Conservation (phyloP, 2,797 vertebrate genomes). For the Schizothorax lantsangensis region DNA sequence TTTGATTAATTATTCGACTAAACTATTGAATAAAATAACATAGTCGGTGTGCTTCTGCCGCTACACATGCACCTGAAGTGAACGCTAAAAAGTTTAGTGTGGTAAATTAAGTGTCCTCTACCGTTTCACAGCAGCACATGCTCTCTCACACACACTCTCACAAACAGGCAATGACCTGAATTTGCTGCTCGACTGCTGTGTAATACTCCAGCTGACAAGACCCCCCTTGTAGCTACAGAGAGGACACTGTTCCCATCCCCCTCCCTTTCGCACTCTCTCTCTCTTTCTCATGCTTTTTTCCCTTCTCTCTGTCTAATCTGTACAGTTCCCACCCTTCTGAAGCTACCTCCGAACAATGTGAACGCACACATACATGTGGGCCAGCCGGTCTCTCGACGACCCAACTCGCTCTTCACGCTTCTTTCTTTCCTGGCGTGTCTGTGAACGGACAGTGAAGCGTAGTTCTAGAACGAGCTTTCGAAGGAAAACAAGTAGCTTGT, state of each 20-base stretch:
- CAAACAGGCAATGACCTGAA: constrained; percentile 56
- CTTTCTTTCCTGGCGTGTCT: constrained; percentile 37
- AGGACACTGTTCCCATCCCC: constrained; percentile 43
- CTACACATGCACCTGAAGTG: background rate
- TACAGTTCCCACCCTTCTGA: constrained; percentile 55
- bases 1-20: constrained; percentile 10
- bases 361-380: constrained; percentile 1
- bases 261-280: constrained; percentile 58
- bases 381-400: constrained; percentile 36
- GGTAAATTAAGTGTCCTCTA: constrained; percentile 15
- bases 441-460: constrained; percentile 44
- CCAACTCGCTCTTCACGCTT: constrained; percentile 40
- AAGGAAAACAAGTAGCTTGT: constrained; percentile 57
- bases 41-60: background rate
- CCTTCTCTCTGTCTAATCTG: constrained; percentile 67
- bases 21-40: constrained; percentile 3
- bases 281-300: constrained; percentile 39
- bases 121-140: constrained; percentile 25
- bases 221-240: constrained; percentile 42
- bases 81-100: constrained; percentile 29
- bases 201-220: constrained; percentile 58
- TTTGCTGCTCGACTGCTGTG: constrained; percentile 53
- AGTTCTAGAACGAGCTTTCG: constrained; percentile 38
- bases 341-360: constrained; percentile 29
- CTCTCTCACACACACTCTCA: constrained; percentile 36